These are phyloP conservation scores for Heterodera carotae DNA, from an alignment of 1,140 invertebrate species.

Conservation along the genomic window DNA sequence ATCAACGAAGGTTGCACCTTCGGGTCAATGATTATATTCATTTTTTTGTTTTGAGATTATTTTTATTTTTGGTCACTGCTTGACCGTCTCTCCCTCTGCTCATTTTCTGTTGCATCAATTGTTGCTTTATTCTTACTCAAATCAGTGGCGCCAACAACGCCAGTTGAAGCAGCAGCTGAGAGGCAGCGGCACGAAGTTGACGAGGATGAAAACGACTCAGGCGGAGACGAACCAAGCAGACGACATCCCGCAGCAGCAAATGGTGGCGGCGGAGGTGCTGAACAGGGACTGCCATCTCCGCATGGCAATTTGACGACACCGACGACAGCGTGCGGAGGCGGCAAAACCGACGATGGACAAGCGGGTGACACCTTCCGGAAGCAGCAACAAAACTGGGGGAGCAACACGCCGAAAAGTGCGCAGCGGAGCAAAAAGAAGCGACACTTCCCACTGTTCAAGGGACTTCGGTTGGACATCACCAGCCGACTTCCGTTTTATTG, in stretches of 20 bases:
- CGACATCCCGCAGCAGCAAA: no score
- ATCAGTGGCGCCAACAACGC: neutral
- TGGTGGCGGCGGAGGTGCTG: no score
- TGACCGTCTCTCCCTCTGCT: neutral
- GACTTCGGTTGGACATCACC: constrained; percentile 66
- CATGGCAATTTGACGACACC: no score
- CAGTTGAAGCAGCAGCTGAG: neutral
- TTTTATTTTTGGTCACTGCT: no score
- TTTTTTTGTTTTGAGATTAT: no score
- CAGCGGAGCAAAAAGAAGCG: neutral
- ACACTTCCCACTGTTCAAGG: constrained; percentile 61
- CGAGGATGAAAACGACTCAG: neutral
- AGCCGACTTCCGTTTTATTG: constrained; percentile 78
- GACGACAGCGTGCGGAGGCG: neutral
- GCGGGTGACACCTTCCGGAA: neutral
- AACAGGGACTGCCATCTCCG: no score
- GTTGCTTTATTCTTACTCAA: no score
- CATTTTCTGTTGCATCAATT: neutral
- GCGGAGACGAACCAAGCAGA: no score
- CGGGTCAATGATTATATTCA: no score
- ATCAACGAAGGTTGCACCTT: no score
- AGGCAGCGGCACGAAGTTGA: neutral
- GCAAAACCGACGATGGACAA: neutral
- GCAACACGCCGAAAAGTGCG: constrained; percentile 20
- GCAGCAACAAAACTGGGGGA: neutral